phyloP scores from a whole-genome alignment of 2,888 invertebrate species.

The Scaptomyza caliginosa region DNA sequence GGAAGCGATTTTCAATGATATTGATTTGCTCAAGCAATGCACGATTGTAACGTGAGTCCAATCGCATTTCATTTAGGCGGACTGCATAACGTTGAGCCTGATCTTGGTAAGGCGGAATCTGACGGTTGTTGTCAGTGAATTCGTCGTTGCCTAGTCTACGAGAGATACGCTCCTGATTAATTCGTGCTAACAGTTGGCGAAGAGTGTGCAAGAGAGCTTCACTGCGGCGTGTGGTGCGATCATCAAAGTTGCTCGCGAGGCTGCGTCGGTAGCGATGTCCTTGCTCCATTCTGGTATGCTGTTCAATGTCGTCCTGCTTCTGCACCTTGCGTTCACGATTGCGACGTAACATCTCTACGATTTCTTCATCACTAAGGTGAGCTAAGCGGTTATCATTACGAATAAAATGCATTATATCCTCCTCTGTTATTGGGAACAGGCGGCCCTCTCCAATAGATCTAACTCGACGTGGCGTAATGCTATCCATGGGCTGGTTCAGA shows the following conservation, averaged over 20 bases:
- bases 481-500: slow-evolving; percentile 36
- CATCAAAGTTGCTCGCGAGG: slow-evolving; percentile 12
- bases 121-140: slow-evolving; percentile 86
- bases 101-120: slow-evolving; percentile 1
- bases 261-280: slow-evolving; percentile 66
- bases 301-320: background rate
- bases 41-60: slow-evolving; percentile 50
- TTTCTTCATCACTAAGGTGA: slow-evolving; percentile 52
- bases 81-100: slow-evolving; percentile 44
- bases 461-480: slow-evolving; percentile 26
- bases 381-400: slow-evolving; percentile 51
- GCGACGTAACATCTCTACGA: slow-evolving; percentile 56
- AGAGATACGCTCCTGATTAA: slow-evolving; percentile 89
- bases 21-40: slow-evolving; percentile 49
- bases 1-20: slow-evolving; percentile 52
- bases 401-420: slow-evolving; percentile 48
- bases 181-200: slow-evolving; percentile 89
- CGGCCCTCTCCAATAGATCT: slow-evolving; percentile 55
- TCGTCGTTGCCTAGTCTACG: slow-evolving; percentile 85
- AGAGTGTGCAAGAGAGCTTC: slow-evolving; percentile 86
- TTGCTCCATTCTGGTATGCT: slow-evolving; percentile 1
- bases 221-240: slow-evolving; percentile 27
- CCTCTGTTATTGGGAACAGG: slow-evolving; percentile 32
- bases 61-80: slow-evolving; percentile 61
- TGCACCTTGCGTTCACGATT: slow-evolving; percentile 30